These are phyloP conservation scores for Physella acuta DNA, from an alignment of 1,140 invertebrate genomes.

Conservation along the genomic window DNA sequence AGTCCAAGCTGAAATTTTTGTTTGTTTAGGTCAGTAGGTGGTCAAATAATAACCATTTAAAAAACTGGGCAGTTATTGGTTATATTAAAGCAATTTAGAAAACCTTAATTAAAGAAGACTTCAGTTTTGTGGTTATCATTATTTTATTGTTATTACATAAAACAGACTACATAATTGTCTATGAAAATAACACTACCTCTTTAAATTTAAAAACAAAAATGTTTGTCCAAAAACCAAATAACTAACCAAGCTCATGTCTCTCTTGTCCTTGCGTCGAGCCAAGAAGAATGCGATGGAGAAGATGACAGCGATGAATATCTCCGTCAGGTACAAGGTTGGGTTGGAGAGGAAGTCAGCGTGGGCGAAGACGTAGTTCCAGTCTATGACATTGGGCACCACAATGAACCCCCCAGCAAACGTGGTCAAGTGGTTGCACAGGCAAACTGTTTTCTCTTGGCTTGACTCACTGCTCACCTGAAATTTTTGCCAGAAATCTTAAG, in stretches of 20 bases:
- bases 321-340: conserved; percentile 63
- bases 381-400: conserved; percentile 57
- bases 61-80: too few species aligned
- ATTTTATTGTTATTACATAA: too few species aligned
- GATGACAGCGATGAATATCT: conserved; percentile 60
- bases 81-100: too few species aligned
- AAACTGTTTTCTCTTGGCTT: conserved; percentile 33
- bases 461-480: conserved; percentile 6
- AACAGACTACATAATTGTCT: too few species aligned
- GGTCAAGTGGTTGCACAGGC: conserved; percentile 56
- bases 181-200: background rate
- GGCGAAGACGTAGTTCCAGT: conserved; percentile 56
- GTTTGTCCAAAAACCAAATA: background rate
- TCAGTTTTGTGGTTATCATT: too few species aligned
- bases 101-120: too few species aligned
- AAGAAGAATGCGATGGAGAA: conserved; percentile 61
- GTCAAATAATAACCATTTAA: too few species aligned
- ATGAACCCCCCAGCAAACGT: conserved; percentile 55
- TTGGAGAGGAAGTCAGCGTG: conserved; percentile 64
- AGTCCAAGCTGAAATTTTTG: conserved; percentile 56
- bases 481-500: too few species aligned
- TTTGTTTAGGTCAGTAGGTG: background rate
- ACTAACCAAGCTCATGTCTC: conserved; percentile 59
- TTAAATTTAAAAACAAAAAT: background rate
- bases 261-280: conserved; percentile 61